Conservation (phyloP, 1,140 invertebrate genomes). For the Aphelinus certus region DNA sequence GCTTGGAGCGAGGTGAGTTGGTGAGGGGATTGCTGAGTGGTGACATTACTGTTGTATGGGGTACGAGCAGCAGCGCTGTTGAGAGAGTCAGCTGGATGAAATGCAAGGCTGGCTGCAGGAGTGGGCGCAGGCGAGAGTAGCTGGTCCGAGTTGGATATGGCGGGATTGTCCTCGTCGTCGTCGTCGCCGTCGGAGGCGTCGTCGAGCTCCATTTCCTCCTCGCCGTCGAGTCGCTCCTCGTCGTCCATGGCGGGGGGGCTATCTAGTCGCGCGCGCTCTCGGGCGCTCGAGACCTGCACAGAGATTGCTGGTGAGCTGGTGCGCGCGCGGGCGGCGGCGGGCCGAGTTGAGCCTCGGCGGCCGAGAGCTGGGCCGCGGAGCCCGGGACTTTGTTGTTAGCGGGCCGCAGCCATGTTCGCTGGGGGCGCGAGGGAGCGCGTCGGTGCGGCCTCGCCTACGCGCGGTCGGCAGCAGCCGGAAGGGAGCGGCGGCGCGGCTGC, state of each 20-base stretch:
- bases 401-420: neutral
- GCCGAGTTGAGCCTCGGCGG: slow-evolving; percentile 29
- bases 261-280: neutral
- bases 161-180: slow-evolving; percentile 57
- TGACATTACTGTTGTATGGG: slow-evolving; percentile 31
- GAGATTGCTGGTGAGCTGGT: neutral
- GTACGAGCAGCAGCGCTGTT: slow-evolving; percentile 28
- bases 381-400: neutral
- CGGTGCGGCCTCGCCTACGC: no score
- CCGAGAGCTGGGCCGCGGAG: slow-evolving; percentile 1
- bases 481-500: no score
- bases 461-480: no score
- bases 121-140: slow-evolving; percentile 56
- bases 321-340: slow-evolving; percentile 15
- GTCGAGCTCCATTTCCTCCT: slow-evolving; percentile 66
- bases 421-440: no score
- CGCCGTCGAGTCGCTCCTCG: slow-evolving; percentile 63
- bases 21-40: neutral
- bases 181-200: slow-evolving; percentile 64
- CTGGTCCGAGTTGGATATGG: slow-evolving; percentile 62
- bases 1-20: neutral
- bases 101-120: slow-evolving; percentile 40
- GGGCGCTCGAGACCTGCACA: neutral
- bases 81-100: slow-evolving; percentile 29
- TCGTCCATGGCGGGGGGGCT: slow-evolving; percentile 61